Evolutionary conservation across 2,888 invertebrate genomes (phyloP), one percentile per base, ranked within the genome.

Genomic region (Crocallis elinguaria): DNA sequence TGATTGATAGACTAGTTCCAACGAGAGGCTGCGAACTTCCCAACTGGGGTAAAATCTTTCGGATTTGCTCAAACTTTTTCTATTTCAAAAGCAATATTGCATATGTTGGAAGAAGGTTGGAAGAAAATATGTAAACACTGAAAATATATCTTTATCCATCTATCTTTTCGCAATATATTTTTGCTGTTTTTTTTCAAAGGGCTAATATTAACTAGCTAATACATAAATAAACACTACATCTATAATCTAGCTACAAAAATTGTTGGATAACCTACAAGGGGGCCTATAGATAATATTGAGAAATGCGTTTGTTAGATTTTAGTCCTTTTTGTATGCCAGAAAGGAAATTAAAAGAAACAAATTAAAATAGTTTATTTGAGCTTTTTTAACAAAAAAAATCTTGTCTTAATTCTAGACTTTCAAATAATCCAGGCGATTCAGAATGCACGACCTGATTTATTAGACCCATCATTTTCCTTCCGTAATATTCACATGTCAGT

Each of bases 31-130:
- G 29, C 46, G 9, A 46, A 46, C 37, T 46, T 33, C 14, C 14
- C 8, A 32, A 30, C 13, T 21, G 21, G 19, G 17, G 13, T 35
- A 6, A 16, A 35, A 36, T 27, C 41, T n/a, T n/a, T n/a, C n/a
- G n/a, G 41, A 35, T 39, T 41, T 39, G 13, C 38, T 16, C 16
- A 51, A 51, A 51, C 44, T 51, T 51, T 51, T 39, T 44, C 51
- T 29, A 51, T 51, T 39, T 51, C 44, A 33, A 35, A 32, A 45
- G 35, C 17, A 45, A 51, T 45, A 39, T 51, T 45, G 33, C 38
- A 38, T 13, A 13, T 9, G 17, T 33, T 1, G 14, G 13, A 14
- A 6, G 23, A 1, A 4, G 19, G 19, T 30, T 13, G 6, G 13
- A 12, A 13, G 33, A 9, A 16, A 17, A 33, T 17, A 16, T 33